Percentiles rank a stretch among this genome's conserved stretches.
Conservation (phyloP, 2,113 vertebrate species). For the Esox niger region DNA sequence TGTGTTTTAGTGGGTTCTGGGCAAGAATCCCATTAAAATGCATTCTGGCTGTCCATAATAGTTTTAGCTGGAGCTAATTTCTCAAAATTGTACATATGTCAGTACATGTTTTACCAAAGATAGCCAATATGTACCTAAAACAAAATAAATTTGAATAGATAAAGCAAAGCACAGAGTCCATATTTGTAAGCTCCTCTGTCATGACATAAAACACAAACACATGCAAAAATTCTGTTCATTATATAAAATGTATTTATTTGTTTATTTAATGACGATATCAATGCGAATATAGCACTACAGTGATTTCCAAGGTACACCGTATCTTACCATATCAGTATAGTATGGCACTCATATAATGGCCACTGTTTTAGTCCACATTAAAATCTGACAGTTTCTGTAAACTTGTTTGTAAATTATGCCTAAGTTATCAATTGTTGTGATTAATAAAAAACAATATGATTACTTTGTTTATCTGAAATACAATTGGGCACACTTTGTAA, state of each 20-base stretch:
- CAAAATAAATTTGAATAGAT: background rate
- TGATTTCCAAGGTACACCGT: slow-evolving; percentile 81
- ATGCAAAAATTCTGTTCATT: slow-evolving; percentile 55
- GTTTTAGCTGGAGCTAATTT: background rate
- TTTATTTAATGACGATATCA: slow-evolving; percentile 83
- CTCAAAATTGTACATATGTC: background rate
- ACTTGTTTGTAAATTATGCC: slow-evolving; percentile 70
- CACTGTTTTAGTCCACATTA: slow-evolving; percentile 79
- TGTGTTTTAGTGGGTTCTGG: slow-evolving; percentile 41
- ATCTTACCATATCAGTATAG: slow-evolving; percentile 82
- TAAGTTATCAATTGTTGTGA: slow-evolving; percentile 63
- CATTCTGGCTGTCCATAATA: background rate
- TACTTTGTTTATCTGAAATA: slow-evolving; percentile 62
- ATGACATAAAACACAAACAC: slow-evolving; percentile 31
- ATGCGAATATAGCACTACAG: slow-evolving; percentile 84
- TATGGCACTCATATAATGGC: slow-evolving; percentile 81
- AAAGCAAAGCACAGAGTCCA: no score
- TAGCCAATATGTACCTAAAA: background rate
- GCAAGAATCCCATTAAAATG: background rate
- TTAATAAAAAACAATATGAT: slow-evolving; percentile 62
- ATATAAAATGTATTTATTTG: no score
- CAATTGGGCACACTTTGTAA: slow-evolving; percentile 63
- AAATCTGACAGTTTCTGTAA: slow-evolving; percentile 78
- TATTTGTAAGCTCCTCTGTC: background rate
- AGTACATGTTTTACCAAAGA: background rate